phyloP scores from a whole-genome alignment of 2,888 invertebrate species.

The Leptopilina myrica region DNA sequence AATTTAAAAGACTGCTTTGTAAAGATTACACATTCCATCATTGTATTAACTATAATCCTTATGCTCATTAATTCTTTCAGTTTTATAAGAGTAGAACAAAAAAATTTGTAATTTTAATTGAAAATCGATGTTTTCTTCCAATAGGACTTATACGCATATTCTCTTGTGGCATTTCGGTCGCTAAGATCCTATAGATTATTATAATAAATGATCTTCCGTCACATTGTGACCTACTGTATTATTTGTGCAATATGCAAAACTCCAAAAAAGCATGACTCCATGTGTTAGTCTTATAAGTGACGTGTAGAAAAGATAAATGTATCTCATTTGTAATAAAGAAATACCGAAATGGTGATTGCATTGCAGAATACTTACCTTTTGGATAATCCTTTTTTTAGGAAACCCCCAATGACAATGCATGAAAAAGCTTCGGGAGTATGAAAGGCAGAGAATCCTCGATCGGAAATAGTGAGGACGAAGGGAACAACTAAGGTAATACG shows the following conservation, averaged over 20 bases:
- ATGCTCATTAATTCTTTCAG: neutral
- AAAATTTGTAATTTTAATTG: neutral
- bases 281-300: constrained; percentile 32
- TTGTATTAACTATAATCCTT: no score
- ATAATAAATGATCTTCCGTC: constrained; percentile 30
- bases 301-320: constrained; percentile 29
- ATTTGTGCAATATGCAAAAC: constrained; percentile 11
- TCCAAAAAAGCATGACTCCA: constrained; percentile 22
- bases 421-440: no score
- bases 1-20: no score
- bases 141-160: constrained; percentile 31
- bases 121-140: constrained; percentile 21
- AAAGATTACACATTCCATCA: no score
- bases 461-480: no score
- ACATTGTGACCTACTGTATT: constrained; percentile 13
- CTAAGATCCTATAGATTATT: constrained; percentile 34
- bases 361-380: no score
- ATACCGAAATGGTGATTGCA: neutral
- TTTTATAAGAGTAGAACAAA: neutral
- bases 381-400: no score
- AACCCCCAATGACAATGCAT: no score
- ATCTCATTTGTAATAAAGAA: constrained; percentile 37
- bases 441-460: no score
- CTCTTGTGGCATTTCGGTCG: constrained; percentile 30
- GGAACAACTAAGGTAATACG: no score